Conservation (phyloP, 2,888 invertebrate genomes). For the Rugalucina vietnamica region DNA sequence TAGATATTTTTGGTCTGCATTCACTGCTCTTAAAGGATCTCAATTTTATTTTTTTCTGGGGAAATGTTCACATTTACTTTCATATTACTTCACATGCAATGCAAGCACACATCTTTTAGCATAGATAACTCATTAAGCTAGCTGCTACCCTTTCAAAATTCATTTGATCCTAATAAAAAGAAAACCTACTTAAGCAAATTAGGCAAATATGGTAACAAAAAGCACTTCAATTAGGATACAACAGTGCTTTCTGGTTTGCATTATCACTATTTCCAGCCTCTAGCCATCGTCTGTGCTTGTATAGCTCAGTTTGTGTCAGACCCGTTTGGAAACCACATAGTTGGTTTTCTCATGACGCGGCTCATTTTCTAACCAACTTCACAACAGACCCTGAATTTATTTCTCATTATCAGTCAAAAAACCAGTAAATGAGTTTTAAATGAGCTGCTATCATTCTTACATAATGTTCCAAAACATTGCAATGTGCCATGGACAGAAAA, state of each 20-base stretch:
- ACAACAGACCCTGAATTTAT: constrained; percentile 4
- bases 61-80: neutral
- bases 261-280: no score
- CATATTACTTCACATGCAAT: neutral
- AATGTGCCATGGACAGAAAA: neutral
- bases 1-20: no score
- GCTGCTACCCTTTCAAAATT: neutral
- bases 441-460: constrained; percentile 22
- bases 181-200: no score
- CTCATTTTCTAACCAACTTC: neutral
- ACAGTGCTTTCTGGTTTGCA: no score
- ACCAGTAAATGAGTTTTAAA: constrained; percentile 33
- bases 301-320: no score
- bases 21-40: no score
- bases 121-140: constrained; percentile 8
- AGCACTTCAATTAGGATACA: no score
- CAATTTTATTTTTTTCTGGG: neutral
- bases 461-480: constrained; percentile 13
- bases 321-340: no score
- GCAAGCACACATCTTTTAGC: neutral
- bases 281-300: no score
- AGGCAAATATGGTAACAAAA: no score
- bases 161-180: no score
- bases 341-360: no score
- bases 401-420: constrained; percentile 3